A percentile compares a stretch with the other conserved stretches of the same genome.
Conservation (phyloP, 2,113 vertebrate genomes). For the Tetrao urogallus region DNA sequence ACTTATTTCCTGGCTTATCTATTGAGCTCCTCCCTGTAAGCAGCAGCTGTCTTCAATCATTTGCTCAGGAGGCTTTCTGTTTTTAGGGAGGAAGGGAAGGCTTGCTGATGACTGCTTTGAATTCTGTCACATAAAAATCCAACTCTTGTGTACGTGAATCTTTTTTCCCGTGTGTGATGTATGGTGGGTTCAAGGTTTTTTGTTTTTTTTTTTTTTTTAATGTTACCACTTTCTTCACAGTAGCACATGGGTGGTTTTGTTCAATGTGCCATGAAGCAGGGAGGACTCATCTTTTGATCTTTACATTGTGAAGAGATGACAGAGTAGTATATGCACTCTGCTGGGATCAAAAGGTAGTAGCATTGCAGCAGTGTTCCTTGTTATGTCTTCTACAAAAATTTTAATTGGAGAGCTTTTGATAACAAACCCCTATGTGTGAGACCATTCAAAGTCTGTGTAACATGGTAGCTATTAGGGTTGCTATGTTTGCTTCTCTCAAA, state of each 20-base stretch:
- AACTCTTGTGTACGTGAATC: background rate
- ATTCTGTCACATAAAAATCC: background rate
- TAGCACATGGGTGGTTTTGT: background rate
- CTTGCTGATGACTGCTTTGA: background rate
- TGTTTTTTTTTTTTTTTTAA: background rate
- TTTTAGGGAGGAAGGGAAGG: background rate
- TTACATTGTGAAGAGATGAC: background rate
- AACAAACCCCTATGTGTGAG: background rate
- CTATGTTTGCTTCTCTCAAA: background rate
- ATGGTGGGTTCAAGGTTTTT: background rate
- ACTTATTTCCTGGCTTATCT: constrained; percentile 24
- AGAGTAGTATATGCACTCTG: background rate
- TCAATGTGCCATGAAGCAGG: background rate
- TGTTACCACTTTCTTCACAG: background rate
- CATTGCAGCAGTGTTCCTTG: background rate
- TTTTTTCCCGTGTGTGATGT: background rate
- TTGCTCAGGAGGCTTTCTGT: constrained; percentile 3
- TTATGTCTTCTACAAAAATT: background rate
- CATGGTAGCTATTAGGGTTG: background rate
- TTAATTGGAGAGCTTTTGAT: background rate
- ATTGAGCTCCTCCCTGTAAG: constrained; percentile 1
- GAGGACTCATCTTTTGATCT: background rate
- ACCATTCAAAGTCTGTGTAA: background rate
- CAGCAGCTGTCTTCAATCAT: constrained; percentile 43
- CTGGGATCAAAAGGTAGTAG: background rate